Conservation (phyloP, 2,797 vertebrate species). For the Sternotherus odoratus region DNA sequence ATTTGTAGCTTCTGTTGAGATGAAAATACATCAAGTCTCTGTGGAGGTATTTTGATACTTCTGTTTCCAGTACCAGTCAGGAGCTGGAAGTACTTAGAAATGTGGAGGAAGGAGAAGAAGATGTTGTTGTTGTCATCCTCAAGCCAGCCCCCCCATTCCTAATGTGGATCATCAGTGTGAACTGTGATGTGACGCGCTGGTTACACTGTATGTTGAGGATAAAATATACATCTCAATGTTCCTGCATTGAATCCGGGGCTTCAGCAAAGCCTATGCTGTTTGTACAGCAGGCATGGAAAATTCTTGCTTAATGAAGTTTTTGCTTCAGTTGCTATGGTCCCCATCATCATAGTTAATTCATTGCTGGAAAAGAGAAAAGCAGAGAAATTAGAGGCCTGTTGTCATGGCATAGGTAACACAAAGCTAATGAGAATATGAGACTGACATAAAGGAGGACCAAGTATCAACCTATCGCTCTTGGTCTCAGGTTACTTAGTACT, state of each 20-base stretch:
- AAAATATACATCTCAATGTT: not conserved
- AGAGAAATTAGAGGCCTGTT: conserved; percentile 68
- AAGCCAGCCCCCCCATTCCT: no score
- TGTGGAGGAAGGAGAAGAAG: not conserved
- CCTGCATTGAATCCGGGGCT: not conserved
- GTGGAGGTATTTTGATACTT: not conserved
- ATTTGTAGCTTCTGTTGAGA: not conserved
- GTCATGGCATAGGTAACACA: conserved; percentile 26
- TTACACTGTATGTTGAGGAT: not conserved
- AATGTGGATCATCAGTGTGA: not conserved
- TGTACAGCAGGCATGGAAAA: conserved; percentile 24
- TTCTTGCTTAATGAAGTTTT: conserved; percentile 57
- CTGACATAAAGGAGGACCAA: conserved; percentile 37
- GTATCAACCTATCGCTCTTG: not conserved
- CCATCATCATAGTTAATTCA: conserved; percentile 21
- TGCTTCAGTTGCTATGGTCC: conserved; percentile 65
- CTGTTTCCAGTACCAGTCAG: not conserved
- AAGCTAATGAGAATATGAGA: conserved; percentile 45
- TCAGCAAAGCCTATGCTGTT: not conserved
- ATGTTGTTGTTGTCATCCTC: no score
- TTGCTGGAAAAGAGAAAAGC: conserved; percentile 51
- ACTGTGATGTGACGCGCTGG: not conserved
- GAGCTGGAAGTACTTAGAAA: not conserved
- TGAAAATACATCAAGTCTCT: not conserved
- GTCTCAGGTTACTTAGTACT: conserved; percentile 46